These are phyloP conservation scores for Catamblyrhynchus diadema DNA, from an alignment of 2,797 vertebrate genomes.

Conservation along the genomic window DNA sequence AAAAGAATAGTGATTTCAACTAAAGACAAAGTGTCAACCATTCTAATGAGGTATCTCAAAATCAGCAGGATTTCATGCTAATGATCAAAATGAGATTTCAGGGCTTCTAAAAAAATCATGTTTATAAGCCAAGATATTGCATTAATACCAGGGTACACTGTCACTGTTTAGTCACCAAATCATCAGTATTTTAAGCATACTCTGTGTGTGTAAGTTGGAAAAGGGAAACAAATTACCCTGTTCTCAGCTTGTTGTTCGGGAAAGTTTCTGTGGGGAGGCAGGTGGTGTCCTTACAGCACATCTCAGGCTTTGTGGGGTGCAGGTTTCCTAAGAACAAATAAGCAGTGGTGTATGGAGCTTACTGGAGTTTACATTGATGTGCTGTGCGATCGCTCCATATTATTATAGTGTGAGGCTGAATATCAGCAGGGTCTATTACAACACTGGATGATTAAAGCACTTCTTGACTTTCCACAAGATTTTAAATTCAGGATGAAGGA, in stretches of 20 bases:
- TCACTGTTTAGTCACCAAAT: slow-evolving; percentile 61
- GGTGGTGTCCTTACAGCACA: not conserved
- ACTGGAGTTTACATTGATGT: not conserved
- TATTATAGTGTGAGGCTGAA: slow-evolving; percentile 60
- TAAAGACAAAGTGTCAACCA: slow-evolving; percentile 68
- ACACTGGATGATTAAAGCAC: slow-evolving; percentile 62
- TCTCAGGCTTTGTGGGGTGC: not conserved
- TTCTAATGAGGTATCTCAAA: slow-evolving; percentile 69
- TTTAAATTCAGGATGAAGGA: slow-evolving; percentile 66
- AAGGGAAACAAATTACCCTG: slow-evolving; percentile 1
- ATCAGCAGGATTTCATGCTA: slow-evolving; percentile 65
- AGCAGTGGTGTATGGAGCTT: not conserved
- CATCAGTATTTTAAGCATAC: slow-evolving; percentile 47
- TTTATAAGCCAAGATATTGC: slow-evolving; percentile 53
- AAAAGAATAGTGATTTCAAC: slow-evolving; percentile 73
- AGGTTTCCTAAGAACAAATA: not conserved
- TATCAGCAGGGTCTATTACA: slow-evolving; percentile 57
- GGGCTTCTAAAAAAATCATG: slow-evolving; percentile 58
- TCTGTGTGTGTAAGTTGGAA: not conserved
- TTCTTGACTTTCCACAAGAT: slow-evolving; percentile 59
- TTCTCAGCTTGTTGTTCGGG: slow-evolving; percentile 34
- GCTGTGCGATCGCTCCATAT: not conserved
- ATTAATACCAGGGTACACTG: slow-evolving; percentile 65
- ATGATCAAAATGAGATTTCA: slow-evolving; percentile 67
- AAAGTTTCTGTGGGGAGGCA: not conserved